Evolutionary conservation across 2,113 vertebrate genomes (phyloP).

Genomic region (Empidonax traillii): DNA sequence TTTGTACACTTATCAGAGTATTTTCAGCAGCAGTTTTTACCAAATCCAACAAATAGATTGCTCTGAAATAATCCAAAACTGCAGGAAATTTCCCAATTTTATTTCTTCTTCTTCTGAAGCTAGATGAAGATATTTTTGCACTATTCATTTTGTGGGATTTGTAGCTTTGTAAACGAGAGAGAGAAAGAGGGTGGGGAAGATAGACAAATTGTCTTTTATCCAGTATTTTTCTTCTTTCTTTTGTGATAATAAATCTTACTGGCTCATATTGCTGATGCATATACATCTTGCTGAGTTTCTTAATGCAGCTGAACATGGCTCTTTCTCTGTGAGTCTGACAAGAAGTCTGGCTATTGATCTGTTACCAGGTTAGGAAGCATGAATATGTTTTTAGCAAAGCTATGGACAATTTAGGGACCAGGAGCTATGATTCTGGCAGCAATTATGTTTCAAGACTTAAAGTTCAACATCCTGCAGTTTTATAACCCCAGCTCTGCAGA

Average conservation of each 20-base stretch:
- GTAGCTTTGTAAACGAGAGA: not conserved
- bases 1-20: not conserved
- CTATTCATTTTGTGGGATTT: not conserved
- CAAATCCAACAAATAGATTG: not conserved
- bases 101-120: not conserved
- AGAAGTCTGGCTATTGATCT: not conserved
- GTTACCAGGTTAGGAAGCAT: not conserved
- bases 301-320: not conserved
- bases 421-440: not conserved
- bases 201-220: not conserved
- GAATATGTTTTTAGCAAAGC: not conserved
- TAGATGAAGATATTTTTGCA: not conserved
- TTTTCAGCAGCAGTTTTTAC: not conserved
- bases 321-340: not conserved
- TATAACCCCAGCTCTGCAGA: not conserved
- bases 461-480: conserved; percentile 5
- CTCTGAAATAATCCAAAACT: not conserved
- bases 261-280: not conserved
- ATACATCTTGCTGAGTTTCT: not conserved
- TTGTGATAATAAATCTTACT: not conserved
- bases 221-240: not conserved
- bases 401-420: not conserved
- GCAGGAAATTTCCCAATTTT: not conserved
- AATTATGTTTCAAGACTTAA: not conserved
- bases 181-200: not conserved